Base-by-base conservation (phyloP, 1,140 invertebrate genomes). In the Drosophila sturtevanti region DNA sequence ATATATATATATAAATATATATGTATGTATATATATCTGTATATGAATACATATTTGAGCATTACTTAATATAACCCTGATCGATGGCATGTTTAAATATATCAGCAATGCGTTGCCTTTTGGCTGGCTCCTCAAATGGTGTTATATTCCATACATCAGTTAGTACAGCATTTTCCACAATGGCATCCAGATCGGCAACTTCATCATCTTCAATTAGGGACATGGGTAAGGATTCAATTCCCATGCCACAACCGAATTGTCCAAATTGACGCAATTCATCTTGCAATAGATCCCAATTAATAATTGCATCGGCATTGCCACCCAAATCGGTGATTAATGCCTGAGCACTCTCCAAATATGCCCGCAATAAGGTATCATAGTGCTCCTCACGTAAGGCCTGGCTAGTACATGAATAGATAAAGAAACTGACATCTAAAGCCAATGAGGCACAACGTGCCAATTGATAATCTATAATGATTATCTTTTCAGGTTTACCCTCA, bases 381-480 rank as follows among this genome's bases (percentile, higher is more conserved):
- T 95, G 90, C 52, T 93, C 61, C 60, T 93, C 85, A 12, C 94
- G 92, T 66, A 95, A 77, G 44, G 93, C 66, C 76, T 95, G 92
- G 44, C 93, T 92, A 0, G 95, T 95, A 68, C 94, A 95, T 0
- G 93, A 93, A 68, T 95, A 95, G 34, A 95, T 91, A 14, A 94
- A 93, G 79, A 95, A 95, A 16, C 92, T 81, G 0, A 95, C n/a
- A 77, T 96, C 95, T 1, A 94, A 75, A 9, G 94, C 92, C 5
- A 95, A 93, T 24, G 94, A 94, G 0, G 93, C 92, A 59, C 92
- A 77, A 3, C 95, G 93, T 1, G 94, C 86, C 51, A 96, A 74
- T 92, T 96, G 95, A 74, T 95, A 96, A 76, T 96, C 96, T 38
- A 96, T 94, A 41, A 96, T 93, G 70, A 93, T 93, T 0, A 94